Evolutionary conservation across 2,888 invertebrate species (phyloP).

Genomic region (Eulithis prunata): DNA sequence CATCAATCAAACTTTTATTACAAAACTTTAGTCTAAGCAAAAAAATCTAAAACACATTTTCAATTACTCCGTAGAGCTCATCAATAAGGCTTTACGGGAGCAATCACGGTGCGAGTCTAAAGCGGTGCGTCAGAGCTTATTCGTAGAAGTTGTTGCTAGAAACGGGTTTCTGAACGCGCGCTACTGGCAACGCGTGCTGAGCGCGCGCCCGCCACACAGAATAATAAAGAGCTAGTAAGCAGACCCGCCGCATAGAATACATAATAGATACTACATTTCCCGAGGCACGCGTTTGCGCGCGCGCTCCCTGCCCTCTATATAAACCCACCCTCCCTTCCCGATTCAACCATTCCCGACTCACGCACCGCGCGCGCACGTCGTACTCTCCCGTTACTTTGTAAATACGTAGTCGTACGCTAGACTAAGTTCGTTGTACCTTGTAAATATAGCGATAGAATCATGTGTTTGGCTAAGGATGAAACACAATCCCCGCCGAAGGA

Average conservation of each 20-base stretch:
- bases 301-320: slow-evolving; percentile 69
- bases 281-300: slow-evolving; percentile 53
- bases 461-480: slow-evolving; percentile 84
- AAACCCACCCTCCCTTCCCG: slow-evolving; percentile 75
- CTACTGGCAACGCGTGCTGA: slow-evolving; percentile 69
- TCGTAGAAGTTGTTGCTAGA: slow-evolving; percentile 76
- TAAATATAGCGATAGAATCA: slow-evolving; percentile 63
- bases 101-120: slow-evolving; percentile 49
- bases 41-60: slow-evolving; percentile 44
- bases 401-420: slow-evolving; percentile 77
- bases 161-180: slow-evolving; percentile 77
- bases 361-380: slow-evolving; percentile 71
- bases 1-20: slow-evolving; percentile 41
- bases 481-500: slow-evolving; percentile 74
- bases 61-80: slow-evolving; percentile 49
- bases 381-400: slow-evolving; percentile 62
- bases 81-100: slow-evolving; percentile 65
- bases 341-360: slow-evolving; percentile 77
- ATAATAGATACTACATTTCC: slow-evolving; percentile 34
- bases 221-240: slow-evolving; percentile 18
- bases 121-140: slow-evolving; percentile 77
- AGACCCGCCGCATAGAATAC: slow-evolving; percentile 40
- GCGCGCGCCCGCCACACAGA: slow-evolving; percentile 57
- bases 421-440: slow-evolving; percentile 64
- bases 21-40: slow-evolving; percentile 28